Evolutionary conservation across 2,888 invertebrate species (phyloP), one percentile per base, ranked within the genome.

Genomic region (Drosophila kuntzei): DNA sequence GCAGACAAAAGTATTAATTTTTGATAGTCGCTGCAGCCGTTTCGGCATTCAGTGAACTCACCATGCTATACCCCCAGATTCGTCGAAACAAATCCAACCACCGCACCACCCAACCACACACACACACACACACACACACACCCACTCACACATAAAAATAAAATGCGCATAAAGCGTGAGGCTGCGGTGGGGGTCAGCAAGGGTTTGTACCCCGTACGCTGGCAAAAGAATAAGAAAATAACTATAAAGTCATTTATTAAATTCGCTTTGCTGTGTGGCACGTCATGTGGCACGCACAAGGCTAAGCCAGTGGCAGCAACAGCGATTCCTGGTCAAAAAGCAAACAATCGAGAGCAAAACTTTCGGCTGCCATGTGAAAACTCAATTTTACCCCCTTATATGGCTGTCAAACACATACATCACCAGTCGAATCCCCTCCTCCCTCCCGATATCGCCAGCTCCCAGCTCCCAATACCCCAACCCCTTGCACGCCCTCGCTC

Each of bases 191-290:
- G 27, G 27, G 8, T 27, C 55, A 61, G 78, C 72, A 88, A 86
- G 89, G 80, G 76, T 69, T 79, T 74, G 65, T 22, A 57, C 25
- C 29, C 53, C 27, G 58, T 47, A 32, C 36, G 39, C 22, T 57
- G 49, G 12, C 43, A 57, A 25, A 50, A 54, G 47, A 55, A 74
- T 64, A 69, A 67, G 73, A 73, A 79, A 73, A 87, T 67, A 87
- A 85, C 89, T 85, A 87, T 89, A 86, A 89, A 89, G 79, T 85
- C 85, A 87, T 86, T 87, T 87, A 87, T 89, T 87, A 87, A 87
- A 89, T 87, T 89, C 82, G 76, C 68, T 76, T 66, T 78, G 70
- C 61, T 63, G 47, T 71, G 60, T 50, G 68, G 60, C 64, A 67
- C 67, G 50, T 65, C 81, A 70, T 71, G 69, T 62, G 63, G 72